These are phyloP conservation scores for Otus scops DNA, from an alignment of 2,797 vertebrate genomes.

Conservation along the genomic window DNA sequence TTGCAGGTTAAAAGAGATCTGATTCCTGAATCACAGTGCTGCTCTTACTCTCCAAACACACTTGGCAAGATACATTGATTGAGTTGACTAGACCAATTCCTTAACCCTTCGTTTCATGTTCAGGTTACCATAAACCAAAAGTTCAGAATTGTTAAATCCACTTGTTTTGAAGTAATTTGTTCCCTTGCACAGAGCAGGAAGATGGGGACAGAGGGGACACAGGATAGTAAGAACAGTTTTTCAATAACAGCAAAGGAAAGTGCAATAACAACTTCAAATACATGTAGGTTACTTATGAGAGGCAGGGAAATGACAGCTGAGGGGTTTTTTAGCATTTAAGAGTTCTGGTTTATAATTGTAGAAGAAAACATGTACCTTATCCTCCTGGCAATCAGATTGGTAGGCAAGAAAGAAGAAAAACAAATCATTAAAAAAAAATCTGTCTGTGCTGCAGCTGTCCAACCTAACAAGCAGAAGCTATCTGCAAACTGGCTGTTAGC, in stretches of 20 bases:
- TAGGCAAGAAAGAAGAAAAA: conserved; percentile 78
- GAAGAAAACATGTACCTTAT: conserved; percentile 87
- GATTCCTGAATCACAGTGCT: neutral
- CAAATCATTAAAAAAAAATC: conserved; percentile 30
- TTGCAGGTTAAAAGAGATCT: neutral
- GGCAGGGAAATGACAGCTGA: neutral
- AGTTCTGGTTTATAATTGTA: neutral
- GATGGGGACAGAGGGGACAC: neutral
- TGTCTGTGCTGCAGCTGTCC: neutral
- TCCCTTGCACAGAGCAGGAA: neutral
- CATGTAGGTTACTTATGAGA: neutral
- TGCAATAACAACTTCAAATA: neutral
- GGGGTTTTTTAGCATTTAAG: neutral
- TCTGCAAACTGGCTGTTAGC: conserved; percentile 1
- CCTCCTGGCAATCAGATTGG: conserved; percentile 87
- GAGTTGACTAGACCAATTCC: neutral
- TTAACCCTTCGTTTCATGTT: neutral
- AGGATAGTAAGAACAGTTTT: neutral
- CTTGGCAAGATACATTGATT: neutral
- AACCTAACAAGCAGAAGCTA: conserved; percentile 14
- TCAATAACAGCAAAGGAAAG: neutral
- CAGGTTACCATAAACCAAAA: neutral
- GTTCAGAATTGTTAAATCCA: neutral
- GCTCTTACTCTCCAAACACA: neutral
- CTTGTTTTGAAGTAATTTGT: neutral